These are phyloP conservation scores for Perca flavescens DNA, from an alignment of 2,113 vertebrate genomes.

Conservation along the genomic window DNA sequence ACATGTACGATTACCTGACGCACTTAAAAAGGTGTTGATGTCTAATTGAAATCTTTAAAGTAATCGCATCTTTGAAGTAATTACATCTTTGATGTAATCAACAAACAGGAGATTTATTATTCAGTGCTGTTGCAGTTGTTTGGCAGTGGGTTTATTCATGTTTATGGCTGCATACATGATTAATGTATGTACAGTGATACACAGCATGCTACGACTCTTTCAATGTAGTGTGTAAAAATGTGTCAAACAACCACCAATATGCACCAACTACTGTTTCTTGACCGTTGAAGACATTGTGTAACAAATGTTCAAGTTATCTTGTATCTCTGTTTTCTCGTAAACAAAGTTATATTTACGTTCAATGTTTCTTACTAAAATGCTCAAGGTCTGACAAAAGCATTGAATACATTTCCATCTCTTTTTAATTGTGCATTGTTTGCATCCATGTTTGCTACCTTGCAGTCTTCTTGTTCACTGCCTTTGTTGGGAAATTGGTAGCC, in stretches of 20 bases:
- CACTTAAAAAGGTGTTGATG: conserved; percentile 78
- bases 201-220: too few species aligned
- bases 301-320: neutral
- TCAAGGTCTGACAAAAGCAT: neutral
- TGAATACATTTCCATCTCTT: neutral
- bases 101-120: conserved; percentile 63
- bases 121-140: conserved; percentile 20
- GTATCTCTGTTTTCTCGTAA: neutral
- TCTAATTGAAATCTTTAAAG: conserved; percentile 79
- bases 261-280: neutral
- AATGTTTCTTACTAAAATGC: neutral
- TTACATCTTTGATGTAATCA: conserved; percentile 83
- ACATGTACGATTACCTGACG: conserved; percentile 60
- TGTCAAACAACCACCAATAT: neutral
- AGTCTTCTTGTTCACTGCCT: neutral
- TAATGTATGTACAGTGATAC: neutral
- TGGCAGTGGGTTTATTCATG: conserved; percentile 34
- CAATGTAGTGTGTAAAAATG: neutral
- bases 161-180: conserved; percentile 8
- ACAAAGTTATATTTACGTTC: neutral
- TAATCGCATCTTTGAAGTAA: conserved; percentile 79
- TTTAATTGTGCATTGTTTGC: neutral
- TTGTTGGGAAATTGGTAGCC: neutral
- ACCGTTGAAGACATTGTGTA: neutral
- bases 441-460: neutral